Percentiles rank a stretch among this genome's conserved stretches.
Conservation (phyloP, 2,888 invertebrate species). For the Steromphala cineraria region DNA sequence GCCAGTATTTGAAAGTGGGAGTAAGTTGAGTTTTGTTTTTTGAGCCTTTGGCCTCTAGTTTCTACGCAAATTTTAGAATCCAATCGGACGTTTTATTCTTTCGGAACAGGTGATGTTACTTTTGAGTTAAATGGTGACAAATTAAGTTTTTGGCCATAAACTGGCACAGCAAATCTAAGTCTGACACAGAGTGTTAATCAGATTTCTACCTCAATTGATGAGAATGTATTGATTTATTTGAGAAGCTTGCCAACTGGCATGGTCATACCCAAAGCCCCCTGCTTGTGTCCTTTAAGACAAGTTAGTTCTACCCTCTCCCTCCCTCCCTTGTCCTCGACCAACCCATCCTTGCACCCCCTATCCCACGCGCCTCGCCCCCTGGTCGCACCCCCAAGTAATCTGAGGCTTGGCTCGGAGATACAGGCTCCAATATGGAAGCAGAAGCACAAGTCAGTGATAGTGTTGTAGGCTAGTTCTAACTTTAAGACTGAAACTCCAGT, state of each 20-base stretch:
- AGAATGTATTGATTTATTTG: neutral
- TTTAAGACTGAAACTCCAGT: neutral
- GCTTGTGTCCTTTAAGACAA: too few relatives aligned
- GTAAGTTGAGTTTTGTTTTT: slow-evolving; percentile 5
- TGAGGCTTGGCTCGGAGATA: neutral
- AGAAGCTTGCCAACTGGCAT: neutral
- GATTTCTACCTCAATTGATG: neutral
- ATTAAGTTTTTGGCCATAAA: too few relatives aligned
- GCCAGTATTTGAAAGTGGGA: slow-evolving; percentile 12
- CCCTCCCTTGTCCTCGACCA: neutral
- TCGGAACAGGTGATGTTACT: neutral
- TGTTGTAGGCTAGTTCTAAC: neutral
- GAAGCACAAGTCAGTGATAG: neutral
- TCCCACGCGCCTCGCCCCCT: neutral
- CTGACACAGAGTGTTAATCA: neutral
- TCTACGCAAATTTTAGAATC: neutral
- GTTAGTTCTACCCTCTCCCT: too few relatives aligned
- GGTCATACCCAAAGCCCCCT: neutral
- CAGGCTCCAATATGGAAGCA: too few relatives aligned
- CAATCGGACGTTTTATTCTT: neutral
- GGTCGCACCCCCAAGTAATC: neutral
- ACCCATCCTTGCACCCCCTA: neutral
- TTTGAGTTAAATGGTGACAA: neutral
- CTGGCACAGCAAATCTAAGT: neutral
- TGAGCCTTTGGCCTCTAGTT: neutral